A percentile compares a stretch with the other conserved stretches of the same genome.
Conservation (phyloP, 2,113 vertebrate genomes). For the Merops nubicus region DNA sequence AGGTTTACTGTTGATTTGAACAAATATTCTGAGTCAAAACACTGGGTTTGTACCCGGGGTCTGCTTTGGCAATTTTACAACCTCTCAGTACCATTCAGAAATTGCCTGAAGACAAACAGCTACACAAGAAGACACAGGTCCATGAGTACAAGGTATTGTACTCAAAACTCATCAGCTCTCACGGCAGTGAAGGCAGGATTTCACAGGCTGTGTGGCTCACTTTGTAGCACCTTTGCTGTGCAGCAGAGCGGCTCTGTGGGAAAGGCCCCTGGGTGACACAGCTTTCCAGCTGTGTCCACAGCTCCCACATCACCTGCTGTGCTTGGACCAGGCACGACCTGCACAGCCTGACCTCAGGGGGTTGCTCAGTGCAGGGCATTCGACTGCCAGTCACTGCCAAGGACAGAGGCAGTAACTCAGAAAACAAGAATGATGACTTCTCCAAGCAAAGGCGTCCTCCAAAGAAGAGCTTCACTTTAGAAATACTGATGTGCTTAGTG, state of each 20-base stretch:
- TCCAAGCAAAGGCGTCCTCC: not conserved
- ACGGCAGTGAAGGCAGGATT: fast-evolving
- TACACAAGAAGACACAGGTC: not conserved
- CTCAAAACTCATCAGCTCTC: not conserved
- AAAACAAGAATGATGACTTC: not conserved
- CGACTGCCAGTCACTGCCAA: not conserved
- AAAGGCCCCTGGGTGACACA: not conserved
- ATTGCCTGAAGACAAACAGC: not conserved
- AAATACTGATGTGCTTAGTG: not conserved
- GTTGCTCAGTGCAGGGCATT: not conserved
- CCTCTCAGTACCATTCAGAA: not conserved
- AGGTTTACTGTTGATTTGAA: not conserved
- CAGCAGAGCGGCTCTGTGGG: not conserved
- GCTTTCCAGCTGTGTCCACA: fast-evolving
- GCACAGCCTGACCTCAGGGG: not conserved
- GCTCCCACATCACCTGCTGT: not conserved
- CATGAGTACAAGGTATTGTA: not conserved
- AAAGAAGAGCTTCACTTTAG: not conserved
- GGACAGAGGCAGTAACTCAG: fast-evolving
- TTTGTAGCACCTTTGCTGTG: not conserved
- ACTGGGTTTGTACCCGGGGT: not conserved
- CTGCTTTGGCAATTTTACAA: not conserved
- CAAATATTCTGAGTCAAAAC: not conserved
- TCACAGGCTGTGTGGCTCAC: not conserved
- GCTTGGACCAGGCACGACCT: not conserved